Evolutionary conservation across 1,140 invertebrate species (phyloP).

Genomic region (Chionoecetes opilio): DNA sequence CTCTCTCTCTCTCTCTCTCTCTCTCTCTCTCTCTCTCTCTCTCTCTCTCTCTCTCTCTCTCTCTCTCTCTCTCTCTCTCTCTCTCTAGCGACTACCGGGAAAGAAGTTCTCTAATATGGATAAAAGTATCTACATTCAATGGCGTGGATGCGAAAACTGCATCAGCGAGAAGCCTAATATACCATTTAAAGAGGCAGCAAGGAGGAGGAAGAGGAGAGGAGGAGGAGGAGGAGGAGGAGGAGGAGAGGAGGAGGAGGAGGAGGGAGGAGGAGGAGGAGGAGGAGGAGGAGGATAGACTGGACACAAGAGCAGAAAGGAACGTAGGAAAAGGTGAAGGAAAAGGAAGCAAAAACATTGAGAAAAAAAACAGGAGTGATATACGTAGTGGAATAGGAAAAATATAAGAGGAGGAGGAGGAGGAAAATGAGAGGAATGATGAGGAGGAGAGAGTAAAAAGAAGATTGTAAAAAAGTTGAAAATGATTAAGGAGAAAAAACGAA

Average conservation of each 20-base stretch:
- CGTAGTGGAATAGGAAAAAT: too few relatives aligned
- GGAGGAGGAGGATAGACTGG: neutral
- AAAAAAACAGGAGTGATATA: too few relatives aligned
- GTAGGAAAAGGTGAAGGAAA: neutral
- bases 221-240: neutral
- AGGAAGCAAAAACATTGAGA: neutral
- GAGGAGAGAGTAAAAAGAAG: too few relatives aligned
- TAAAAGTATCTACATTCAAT: conserved; percentile 21
- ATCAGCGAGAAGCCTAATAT: conserved; percentile 1
- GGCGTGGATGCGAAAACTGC: neutral
- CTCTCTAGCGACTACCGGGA: neutral
- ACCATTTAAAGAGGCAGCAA: neutral
- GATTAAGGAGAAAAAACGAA: neutral
- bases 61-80: neutral
- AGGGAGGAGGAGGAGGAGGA: neutral
- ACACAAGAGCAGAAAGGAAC: neutral
- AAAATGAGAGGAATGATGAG: neutral
- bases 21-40: neutral
- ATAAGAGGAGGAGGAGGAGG: too few relatives aligned
- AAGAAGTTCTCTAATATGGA: neutral
- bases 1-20: neutral
- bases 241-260: neutral
- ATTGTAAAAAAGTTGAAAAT: too few relatives aligned
- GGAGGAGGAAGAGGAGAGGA: neutral
- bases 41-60: neutral